phyloP scores from a whole-genome alignment of 2,888 invertebrate genomes.

The Caenorhabditis sp. region DNA sequence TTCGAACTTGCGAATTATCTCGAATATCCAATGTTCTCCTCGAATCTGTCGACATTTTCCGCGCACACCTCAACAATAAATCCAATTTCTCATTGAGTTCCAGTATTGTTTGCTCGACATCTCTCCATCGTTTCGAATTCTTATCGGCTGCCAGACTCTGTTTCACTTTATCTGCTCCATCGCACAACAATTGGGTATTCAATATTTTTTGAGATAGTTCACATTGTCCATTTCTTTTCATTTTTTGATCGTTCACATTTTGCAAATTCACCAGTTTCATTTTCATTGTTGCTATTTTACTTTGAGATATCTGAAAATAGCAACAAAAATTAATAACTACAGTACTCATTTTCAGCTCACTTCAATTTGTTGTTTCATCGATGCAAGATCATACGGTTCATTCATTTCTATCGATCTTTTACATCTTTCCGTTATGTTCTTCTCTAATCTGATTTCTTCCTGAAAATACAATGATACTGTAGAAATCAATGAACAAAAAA shows the following conservation, averaged over 20 bases:
- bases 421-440: conserved; percentile 32
- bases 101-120: conserved; percentile 29
- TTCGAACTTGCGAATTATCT: conserved; percentile 1
- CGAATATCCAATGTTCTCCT: conserved; percentile 8
- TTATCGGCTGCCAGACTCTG: conserved; percentile 15
- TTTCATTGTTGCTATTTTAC: conserved; percentile 25
- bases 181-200: conserved; percentile 17
- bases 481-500: too few relatives aligned
- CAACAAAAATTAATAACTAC: not conserved
- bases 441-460: conserved; percentile 30
- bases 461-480: conserved; percentile 4
- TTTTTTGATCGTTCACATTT: not conserved
- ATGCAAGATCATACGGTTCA: conserved; percentile 30
- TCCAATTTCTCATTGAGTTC: conserved; percentile 30
- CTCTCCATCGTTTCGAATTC: conserved; percentile 20
- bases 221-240: not conserved
- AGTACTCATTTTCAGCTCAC: conserved; percentile 1
- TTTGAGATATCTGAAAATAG: conserved; percentile 19
- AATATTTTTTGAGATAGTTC: conserved; percentile 18
- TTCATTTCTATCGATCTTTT: conserved; percentile 21
- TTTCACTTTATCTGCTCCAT: conserved; percentile 25
- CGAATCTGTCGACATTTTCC: not conserved
- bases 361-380: conserved; percentile 30
- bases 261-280: conserved; percentile 7
- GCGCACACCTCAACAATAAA: conserved; percentile 18